Evolutionary conservation across 2,113 vertebrate genomes (phyloP), one percentile per base, ranked within the genome.

Genomic region (Lepisosteus oculatus): DNA sequence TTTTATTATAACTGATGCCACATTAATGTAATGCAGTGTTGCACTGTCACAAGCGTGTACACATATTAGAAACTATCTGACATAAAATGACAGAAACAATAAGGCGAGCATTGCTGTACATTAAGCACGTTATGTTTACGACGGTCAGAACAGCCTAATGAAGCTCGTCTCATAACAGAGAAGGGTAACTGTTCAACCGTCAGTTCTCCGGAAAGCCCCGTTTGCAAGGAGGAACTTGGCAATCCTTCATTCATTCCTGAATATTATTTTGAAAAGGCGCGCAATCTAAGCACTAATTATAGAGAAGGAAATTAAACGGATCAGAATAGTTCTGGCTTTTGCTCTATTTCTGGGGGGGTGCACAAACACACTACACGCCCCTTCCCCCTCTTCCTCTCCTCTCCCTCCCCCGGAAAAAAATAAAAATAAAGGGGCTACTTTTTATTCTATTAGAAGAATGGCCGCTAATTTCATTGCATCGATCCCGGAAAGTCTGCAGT

Each of bases 191-290:
- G n/a, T 65, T 2, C 57, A n/a, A n/a, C 17, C 17, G 17, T 61
- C 44, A 44, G 29, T 43, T 43, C 17, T 61, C 61, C 59, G 80
- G 64, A 74, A 83, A 80, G 83, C 78, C 82, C 14, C 69, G 65
- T 9, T 29, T 29, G 29, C 29, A 29, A 29, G 29, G 78, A 81
- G 82, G 75, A 79, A 70, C 86, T 80, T 82, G 83, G 83, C 84
- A 84, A 80, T 74, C 75, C 75, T 15, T 71, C 68, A 6, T 75
- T 75, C 81, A 85, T 77, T 74, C 82, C 72, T 64, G 15, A 45
- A 67, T 72, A 76, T 77, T 72, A 72, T 75, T 72, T 67, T 70
- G 82, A 86, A 80, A 78, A 76, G 69, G 79, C 82, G 78, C 83
- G 83, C 44, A 78, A 59, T 41, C 54, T 12, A 17, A 43, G 51